These are phyloP conservation scores for Rutilus rutilus DNA, from an alignment of 2,113 vertebrate genomes.

Conservation along the genomic window DNA sequence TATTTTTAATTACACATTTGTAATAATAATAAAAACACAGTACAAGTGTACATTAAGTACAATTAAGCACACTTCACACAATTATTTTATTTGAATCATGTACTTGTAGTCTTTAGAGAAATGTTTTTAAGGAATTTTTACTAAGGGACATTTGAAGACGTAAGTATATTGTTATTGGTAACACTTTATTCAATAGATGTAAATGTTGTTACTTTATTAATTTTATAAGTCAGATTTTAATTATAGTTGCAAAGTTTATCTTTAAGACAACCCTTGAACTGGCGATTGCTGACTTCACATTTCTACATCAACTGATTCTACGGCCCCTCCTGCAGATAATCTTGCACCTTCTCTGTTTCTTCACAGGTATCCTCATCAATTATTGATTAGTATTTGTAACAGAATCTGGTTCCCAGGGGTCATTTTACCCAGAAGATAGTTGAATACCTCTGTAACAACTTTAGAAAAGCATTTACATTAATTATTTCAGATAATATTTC, in stretches of 20 bases:
- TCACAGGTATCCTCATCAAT: constrained; percentile 4
- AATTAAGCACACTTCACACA: not conserved
- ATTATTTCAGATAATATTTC: not conserved
- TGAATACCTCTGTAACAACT: not conserved
- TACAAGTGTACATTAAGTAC: not conserved
- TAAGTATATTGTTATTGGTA: not conserved
- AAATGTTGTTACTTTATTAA: not conserved
- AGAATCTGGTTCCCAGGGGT: not conserved
- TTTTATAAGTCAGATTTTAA: not conserved
- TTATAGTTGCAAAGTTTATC: not conserved
- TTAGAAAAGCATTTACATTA: not conserved
- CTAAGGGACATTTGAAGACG: not conserved
- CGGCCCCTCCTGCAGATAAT: not conserved
- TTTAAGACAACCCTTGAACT: not conserved
- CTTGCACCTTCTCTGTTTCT: not conserved
- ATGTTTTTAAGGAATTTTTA: not conserved
- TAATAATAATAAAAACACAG: too few relatives aligned
- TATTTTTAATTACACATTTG: too few relatives aligned
- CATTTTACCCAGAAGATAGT: not conserved
- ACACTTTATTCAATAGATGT: not conserved
- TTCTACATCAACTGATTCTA: not conserved
- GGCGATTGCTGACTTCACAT: not conserved
- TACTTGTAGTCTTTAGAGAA: not conserved
- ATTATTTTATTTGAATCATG: not conserved
- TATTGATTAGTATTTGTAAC: constrained; percentile 2